phyloP scores from a whole-genome alignment of 2,113 vertebrate species.

The Albula goreensis region DNA sequence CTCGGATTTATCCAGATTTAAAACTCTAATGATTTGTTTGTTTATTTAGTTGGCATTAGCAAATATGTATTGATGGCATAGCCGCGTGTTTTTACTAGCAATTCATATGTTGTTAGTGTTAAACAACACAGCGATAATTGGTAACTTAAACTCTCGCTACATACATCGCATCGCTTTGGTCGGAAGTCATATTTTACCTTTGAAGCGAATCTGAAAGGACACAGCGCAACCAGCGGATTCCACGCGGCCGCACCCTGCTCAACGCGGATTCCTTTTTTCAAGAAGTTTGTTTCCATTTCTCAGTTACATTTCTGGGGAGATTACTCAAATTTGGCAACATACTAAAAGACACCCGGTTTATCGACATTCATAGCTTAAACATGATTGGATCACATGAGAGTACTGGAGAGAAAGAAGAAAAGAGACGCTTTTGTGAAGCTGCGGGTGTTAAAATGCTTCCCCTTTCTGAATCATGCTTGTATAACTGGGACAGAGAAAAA shows the following conservation, averaged over 20 bases:
- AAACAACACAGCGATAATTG: neutral
- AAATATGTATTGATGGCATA: too few relatives aligned
- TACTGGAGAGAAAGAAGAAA: neutral
- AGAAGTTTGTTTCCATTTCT: constrained; percentile 23
- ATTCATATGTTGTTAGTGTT: neutral
- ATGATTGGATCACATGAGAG: neutral
- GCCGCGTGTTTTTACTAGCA: neutral
- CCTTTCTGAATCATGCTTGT: neutral
- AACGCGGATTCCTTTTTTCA: constrained; percentile 51
- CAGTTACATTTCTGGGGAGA: constrained; percentile 30
- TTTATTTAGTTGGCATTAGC: neutral
- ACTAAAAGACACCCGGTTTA: neutral
- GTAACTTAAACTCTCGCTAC: neutral
- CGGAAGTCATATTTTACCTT: constrained; percentile 40
- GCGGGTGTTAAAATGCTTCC: neutral
- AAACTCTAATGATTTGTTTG: neutral
- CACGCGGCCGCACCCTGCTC: constrained; percentile 75
- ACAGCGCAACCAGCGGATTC: constrained; percentile 58
- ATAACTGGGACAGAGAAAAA: neutral
- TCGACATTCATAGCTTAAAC: neutral
- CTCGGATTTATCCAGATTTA: neutral
- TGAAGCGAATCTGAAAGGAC: constrained; percentile 48
- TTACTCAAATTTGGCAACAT: neutral
- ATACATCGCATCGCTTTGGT: neutral
- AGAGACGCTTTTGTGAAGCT: neutral